phyloP scores from a whole-genome alignment of 2,888 invertebrate genomes.

The Philonicus albiceps region DNA sequence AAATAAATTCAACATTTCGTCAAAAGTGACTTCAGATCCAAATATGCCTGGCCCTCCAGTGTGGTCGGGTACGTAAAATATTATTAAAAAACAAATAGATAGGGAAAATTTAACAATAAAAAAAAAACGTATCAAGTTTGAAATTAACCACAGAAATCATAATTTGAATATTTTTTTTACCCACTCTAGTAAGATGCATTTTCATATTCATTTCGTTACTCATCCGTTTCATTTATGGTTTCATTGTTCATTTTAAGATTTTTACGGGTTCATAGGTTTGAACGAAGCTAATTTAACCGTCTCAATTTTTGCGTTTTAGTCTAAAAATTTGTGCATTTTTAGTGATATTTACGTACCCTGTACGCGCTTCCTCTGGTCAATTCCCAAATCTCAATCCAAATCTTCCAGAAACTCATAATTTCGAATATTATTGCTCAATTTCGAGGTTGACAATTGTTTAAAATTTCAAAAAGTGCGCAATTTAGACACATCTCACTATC shows the following conservation, averaged over 20 bases:
- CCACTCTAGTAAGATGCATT: neutral
- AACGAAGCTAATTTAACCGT: neutral
- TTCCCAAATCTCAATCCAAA: neutral
- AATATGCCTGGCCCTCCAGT: conserved; percentile 63
- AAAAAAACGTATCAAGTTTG: neutral
- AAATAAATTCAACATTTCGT: conserved; percentile 38
- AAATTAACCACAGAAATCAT: neutral
- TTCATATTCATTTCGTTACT: conserved; percentile 10
- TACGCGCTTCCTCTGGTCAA: conserved; percentile 13
- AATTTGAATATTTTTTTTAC: neutral
- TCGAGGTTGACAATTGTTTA: neutral
- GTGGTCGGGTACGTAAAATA: conserved; percentile 62
- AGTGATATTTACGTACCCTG: conserved; percentile 48
- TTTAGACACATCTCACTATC: neutral
- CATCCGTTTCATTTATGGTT: conserved; percentile 15
- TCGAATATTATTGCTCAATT: neutral
- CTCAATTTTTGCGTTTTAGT: neutral
- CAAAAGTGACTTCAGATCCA: conserved; percentile 46
- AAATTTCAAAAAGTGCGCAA: neutral
- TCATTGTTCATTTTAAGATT: neutral
- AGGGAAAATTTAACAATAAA: neutral
- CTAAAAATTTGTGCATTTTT: conserved; percentile 29
- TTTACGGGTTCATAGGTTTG: neutral
- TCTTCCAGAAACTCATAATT: neutral
- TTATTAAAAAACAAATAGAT: neutral